Percentiles rank a stretch among this genome's conserved stretches.
These are phyloP conservation scores for Diabrotica virgifera DNA, from an alignment of 1,140 invertebrate genomes.

Conservation along the genomic window DNA sequence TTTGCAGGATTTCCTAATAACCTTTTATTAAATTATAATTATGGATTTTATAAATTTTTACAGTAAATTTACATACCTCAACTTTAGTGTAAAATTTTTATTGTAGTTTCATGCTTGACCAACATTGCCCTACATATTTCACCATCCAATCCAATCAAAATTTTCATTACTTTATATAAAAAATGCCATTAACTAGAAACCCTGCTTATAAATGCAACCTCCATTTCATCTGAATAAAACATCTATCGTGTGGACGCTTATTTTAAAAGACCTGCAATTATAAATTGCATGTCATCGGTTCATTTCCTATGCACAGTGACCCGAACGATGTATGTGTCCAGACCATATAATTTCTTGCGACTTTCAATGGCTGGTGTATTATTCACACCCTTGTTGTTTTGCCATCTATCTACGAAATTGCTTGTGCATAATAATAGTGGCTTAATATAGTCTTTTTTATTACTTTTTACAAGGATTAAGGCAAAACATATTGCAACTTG, in stretches of 20 bases:
- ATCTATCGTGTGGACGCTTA: not conserved
- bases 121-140: too few species aligned
- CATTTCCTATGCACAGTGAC: not conserved
- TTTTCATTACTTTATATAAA: not conserved
- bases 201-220: not conserved
- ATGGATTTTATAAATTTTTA: too few species aligned
- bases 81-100: too few species aligned
- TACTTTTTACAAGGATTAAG: too few species aligned
- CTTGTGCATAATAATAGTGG: too few species aligned
- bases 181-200: not conserved
- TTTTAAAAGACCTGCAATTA: not conserved
- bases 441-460: too few species aligned
- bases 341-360: not conserved
- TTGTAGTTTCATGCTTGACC: too few species aligned
- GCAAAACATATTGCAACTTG: too few species aligned
- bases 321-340: not conserved
- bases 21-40: too few species aligned
- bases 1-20: too few species aligned
- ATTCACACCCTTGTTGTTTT: slow-evolving; percentile 1
- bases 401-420: not conserved
- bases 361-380: not conserved
- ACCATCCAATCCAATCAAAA: not conserved
- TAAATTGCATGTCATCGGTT: not conserved
- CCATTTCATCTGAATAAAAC: slow-evolving; percentile 2
- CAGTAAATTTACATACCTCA: too few species aligned